Percentiles rank a stretch among this genome's conserved stretches.
phyloP scores from a whole-genome alignment of 2,797 vertebrate species.

The Poeciliopsis paucimaculata region DNA sequence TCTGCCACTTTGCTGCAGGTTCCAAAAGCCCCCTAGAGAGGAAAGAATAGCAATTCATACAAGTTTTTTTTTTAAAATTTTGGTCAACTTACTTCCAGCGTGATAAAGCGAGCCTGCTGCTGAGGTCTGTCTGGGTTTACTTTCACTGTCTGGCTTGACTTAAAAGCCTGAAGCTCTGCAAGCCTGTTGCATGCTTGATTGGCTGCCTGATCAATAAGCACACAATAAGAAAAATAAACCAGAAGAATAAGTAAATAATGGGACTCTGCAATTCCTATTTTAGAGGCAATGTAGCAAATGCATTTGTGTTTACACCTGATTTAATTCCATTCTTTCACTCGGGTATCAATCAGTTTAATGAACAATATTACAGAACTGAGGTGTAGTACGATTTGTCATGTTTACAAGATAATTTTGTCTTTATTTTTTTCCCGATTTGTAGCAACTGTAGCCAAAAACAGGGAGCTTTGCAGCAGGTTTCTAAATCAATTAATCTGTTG shows the following conservation, averaged over 20 bases:
- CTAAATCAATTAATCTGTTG: no score
- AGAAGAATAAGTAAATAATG: slow-evolving; percentile 14
- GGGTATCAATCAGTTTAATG: background rate
- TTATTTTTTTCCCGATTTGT: background rate
- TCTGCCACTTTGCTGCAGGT: slow-evolving; percentile 81
- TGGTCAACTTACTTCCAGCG: slow-evolving; percentile 86
- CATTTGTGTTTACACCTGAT: background rate
- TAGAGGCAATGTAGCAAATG: background rate
- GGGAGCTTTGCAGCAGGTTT: no score
- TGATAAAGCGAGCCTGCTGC: slow-evolving; percentile 84
- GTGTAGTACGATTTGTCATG: background rate
- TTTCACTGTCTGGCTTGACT: slow-evolving; percentile 84
- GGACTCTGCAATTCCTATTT: background rate
- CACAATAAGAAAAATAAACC: slow-evolving; percentile 32
- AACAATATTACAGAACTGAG: background rate
- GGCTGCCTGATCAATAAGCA: slow-evolving; percentile 80
- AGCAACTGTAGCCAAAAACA: no score
- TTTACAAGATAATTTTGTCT: no score
- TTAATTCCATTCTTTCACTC: background rate
- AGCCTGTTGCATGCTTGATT: slow-evolving; percentile 79
- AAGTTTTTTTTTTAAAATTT: background rate
- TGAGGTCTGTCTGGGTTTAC: slow-evolving; percentile 91
- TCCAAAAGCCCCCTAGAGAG: slow-evolving; percentile 83
- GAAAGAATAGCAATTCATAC: slow-evolving; percentile 27
- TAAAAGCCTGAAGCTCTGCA: slow-evolving; percentile 82